Percentiles rank a stretch among this genome's conserved stretches.
Evolutionary conservation across 2,113 vertebrate species (phyloP).

Genomic region (Antechinus stuartii): DNA sequence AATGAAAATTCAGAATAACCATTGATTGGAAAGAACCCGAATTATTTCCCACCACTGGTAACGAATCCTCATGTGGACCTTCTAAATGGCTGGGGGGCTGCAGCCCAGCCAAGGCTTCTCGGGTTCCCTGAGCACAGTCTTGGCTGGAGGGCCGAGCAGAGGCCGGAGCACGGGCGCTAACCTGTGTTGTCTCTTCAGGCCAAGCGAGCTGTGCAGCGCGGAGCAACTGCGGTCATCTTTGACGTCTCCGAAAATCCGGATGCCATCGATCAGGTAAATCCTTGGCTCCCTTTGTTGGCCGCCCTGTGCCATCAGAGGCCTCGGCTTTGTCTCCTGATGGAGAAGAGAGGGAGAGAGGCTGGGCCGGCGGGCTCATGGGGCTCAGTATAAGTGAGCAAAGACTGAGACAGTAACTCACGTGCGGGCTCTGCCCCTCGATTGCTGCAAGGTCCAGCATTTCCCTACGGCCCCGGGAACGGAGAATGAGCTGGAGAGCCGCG

Average conservation of each 20-base stretch:
- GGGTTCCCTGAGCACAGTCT: neutral
- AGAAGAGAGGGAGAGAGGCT: neutral
- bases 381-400: neutral
- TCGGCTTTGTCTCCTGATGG: neutral
- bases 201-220: slow-evolving; percentile 96
- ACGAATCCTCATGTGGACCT: neutral
- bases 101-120: neutral
- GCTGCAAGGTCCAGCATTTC: neutral
- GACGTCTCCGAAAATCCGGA: slow-evolving; percentile 99
- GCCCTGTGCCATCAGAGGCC: neutral
- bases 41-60: neutral
- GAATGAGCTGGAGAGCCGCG: neutral
- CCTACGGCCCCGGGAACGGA: neutral
- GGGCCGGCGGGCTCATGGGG: neutral
- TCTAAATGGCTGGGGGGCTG: neutral
- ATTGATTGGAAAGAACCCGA: neutral
- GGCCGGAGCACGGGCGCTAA: slow-evolving; percentile 2
- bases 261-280: slow-evolving; percentile 96
- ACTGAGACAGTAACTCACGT: neutral
- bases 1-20: neutral
- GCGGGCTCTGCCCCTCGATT: neutral
- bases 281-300: neutral
- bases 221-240: slow-evolving; percentile 98
- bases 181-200: slow-evolving; percentile 87
- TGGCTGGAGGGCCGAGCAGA: neutral